Conservation (phyloP, 35 echinoderm and acorn worm species). For the Stichopus chloronotus region DNA sequence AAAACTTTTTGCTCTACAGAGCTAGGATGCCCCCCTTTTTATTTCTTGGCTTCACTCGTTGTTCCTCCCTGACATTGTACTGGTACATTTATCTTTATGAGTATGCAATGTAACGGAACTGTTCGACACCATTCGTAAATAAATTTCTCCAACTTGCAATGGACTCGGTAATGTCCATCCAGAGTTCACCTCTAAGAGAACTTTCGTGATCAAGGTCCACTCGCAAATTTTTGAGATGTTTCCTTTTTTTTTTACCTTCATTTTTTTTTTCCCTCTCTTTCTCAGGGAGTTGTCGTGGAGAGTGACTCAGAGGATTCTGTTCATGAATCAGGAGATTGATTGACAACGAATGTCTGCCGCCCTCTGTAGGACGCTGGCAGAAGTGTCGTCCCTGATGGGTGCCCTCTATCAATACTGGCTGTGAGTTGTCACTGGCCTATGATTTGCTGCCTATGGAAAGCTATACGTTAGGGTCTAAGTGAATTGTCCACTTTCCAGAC, state of each 20-base stretch:
- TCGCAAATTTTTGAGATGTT: too few relatives aligned
- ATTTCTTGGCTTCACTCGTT: too few relatives aligned
- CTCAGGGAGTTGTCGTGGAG: conserved; percentile 37
- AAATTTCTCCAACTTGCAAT: too few relatives aligned
- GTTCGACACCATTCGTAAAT: too few relatives aligned
- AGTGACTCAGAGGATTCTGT: conserved; percentile 58
- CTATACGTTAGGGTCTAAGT: neutral
- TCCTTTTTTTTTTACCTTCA: neutral
- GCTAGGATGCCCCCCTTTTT: too few relatives aligned
- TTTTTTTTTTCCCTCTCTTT: neutral
- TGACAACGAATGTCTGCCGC: neutral
- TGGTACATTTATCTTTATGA: too few relatives aligned
- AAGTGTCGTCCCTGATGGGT: neutral
- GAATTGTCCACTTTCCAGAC: neutral
- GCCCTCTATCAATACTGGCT: neutral
- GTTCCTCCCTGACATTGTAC: too few relatives aligned
- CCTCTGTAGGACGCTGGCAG: neutral
- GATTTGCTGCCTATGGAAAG: neutral
- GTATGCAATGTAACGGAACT: too few relatives aligned
- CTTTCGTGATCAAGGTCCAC: too few relatives aligned
- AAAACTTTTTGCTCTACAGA: too few relatives aligned
- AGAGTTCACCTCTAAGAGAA: too few relatives aligned
- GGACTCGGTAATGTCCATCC: too few relatives aligned
- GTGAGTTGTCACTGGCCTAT: neutral
- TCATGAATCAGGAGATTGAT: conserved; percentile 51